These are phyloP conservation scores for Macroramphosus scolopax DNA, from an alignment of 2,797 vertebrate species.

Conservation along the genomic window DNA sequence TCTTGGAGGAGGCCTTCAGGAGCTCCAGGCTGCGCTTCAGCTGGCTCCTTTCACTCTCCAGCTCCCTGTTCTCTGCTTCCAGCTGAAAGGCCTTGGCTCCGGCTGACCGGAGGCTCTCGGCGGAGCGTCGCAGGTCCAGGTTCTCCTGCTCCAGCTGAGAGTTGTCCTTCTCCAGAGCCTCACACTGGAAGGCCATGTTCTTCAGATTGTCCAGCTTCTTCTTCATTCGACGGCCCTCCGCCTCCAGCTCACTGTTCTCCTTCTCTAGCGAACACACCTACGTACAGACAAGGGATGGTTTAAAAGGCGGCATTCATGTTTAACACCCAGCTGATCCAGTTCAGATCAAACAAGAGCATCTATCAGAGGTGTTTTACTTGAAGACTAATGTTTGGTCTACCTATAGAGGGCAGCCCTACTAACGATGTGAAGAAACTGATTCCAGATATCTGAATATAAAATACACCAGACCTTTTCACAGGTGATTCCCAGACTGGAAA, in stretches of 20 bases:
- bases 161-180: constrained; percentile 94
- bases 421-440: too few species aligned
- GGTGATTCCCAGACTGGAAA: constrained; percentile 89
- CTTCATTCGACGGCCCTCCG: constrained; percentile 88
- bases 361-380: too few species aligned
- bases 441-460: background rate
- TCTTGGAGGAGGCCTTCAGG: constrained; percentile 92
- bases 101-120: constrained; percentile 85
- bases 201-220: constrained; percentile 90
- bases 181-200: constrained; percentile 89
- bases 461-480: constrained; percentile 86
- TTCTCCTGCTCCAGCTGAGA: constrained; percentile 93
- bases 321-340: background rate
- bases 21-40: constrained; percentile 90
- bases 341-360: too few species aligned
- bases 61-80: constrained; percentile 91
- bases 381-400: too few species aligned
- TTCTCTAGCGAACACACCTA: constrained; percentile 83
- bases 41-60: constrained; percentile 91
- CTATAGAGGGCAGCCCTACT: too few species aligned
- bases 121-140: constrained; percentile 85
- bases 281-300: background rate
- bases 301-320: background rate
- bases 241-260: constrained; percentile 90
- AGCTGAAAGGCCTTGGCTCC: constrained; percentile 89